Conservation (phyloP, 92 coral and sea anemone species). For the Nematostella vectensis region DNA sequence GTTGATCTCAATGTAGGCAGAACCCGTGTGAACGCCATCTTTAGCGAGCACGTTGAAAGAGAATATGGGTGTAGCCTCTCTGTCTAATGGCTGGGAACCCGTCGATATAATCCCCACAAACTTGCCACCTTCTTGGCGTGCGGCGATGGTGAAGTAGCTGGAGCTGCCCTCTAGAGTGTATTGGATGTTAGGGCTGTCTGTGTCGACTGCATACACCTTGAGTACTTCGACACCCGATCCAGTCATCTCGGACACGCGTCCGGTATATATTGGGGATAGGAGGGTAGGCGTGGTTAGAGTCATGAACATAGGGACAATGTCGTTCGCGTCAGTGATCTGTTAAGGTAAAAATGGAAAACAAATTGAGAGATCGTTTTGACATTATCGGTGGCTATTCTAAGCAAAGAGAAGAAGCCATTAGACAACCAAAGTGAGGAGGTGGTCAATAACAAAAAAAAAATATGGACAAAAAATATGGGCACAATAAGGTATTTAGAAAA, state of each 20-base stretch:
- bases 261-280: conserved; percentile 33
- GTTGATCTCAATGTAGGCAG: conserved; percentile 47
- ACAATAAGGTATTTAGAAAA: no score
- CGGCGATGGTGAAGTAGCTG: conserved; percentile 36
- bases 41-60: conserved; percentile 64
- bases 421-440: no score
- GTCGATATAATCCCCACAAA: conserved; percentile 54
- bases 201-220: conserved; percentile 61
- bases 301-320: conserved; percentile 58
- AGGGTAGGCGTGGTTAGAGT: not conserved
- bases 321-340: conserved; percentile 64
- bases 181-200: conserved; percentile 36
- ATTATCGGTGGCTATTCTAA: no score
- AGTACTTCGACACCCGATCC: conserved; percentile 26
- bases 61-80: conserved; percentile 41
- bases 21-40: conserved; percentile 51
- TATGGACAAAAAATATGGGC: no score
- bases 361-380: no score
- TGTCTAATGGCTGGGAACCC: conserved; percentile 47
- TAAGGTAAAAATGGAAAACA: not conserved
- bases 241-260: conserved; percentile 41
- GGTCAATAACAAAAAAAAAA: no score
- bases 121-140: conserved; percentile 2
- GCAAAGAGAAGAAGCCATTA: no score
- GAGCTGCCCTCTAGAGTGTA: conserved; percentile 48